A percentile compares a stretch with the other conserved stretches of the same genome.
Conservation (phyloP, 2,888 invertebrate species). For the Tortricodes alternella region DNA sequence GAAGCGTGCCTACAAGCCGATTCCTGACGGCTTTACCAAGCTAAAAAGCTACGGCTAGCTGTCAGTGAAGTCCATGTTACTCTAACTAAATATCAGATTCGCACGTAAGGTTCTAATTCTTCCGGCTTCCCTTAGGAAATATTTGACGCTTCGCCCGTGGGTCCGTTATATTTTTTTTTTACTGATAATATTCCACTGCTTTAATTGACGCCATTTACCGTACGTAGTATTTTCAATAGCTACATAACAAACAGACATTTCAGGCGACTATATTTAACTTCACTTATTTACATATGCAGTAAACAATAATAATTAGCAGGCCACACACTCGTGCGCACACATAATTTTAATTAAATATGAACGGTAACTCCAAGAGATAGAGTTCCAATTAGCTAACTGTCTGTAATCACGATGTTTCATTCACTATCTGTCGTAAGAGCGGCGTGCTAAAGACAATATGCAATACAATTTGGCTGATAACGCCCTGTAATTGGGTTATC, state of each 20-base stretch:
- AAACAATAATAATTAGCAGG: slow-evolving; percentile 8
- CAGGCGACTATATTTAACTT: not conserved
- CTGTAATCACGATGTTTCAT: slow-evolving; percentile 13
- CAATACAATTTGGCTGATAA: slow-evolving; percentile 63
- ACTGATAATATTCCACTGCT: no score
- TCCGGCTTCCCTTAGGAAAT: no score
- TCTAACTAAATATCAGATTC: no score
- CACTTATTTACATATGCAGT: not conserved
- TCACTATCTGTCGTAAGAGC: slow-evolving; percentile 50
- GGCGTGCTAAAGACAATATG: slow-evolving; percentile 49
- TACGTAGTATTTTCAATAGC: no score
- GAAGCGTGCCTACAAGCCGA: no score
- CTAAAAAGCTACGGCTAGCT: no score
- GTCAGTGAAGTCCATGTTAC: no score
- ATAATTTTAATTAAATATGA: not conserved
- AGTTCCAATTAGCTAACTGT: not conserved
- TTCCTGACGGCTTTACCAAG: no score
- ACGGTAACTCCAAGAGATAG: not conserved
- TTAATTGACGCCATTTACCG: no score
- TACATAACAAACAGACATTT: not conserved
- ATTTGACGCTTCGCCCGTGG: no score
- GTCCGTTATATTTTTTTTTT: no score
- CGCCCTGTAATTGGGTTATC: slow-evolving; percentile 68
- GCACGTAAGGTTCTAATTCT: no score
- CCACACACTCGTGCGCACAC: not conserved